Evolutionary conservation across 2,113 vertebrate genomes (phyloP).

Genomic region (Zonotrichia leucophrys): DNA sequence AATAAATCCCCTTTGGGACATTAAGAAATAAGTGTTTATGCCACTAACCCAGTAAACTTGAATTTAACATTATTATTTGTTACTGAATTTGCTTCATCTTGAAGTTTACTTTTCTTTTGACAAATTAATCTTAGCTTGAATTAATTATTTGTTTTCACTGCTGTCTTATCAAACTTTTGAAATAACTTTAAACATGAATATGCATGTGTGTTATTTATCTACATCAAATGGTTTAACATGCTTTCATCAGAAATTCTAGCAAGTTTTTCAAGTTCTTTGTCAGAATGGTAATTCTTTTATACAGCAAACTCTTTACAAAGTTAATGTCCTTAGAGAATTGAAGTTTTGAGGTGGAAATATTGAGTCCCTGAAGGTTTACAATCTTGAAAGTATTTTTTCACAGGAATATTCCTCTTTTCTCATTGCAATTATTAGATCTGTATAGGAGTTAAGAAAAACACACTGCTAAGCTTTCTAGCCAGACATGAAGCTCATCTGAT

Average conservation of each 20-base stretch:
- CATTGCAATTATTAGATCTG: neutral
- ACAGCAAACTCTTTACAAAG: conserved; percentile 3
- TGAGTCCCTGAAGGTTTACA: conserved; percentile 36
- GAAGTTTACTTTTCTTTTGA: neutral
- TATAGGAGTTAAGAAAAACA: neutral
- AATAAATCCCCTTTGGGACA: neutral
- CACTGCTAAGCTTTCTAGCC: neutral
- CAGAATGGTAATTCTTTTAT: conserved; percentile 33
- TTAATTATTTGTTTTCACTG: neutral
- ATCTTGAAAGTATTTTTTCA: neutral
- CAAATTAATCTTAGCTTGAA: neutral
- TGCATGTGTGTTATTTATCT: conserved; percentile 63
- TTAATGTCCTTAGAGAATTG: neutral
- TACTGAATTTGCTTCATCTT: neutral
- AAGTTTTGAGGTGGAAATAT: conserved; percentile 46
- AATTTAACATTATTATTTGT: neutral
- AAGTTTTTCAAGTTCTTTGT: conserved; percentile 33
- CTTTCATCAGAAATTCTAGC: conserved; percentile 38
- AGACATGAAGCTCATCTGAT: neutral
- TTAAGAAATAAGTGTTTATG: neutral
- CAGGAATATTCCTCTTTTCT: neutral
- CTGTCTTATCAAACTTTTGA: conserved; percentile 9
- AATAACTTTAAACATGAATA: conserved; percentile 54
- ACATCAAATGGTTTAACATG: conserved; percentile 45
- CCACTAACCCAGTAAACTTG: neutral